A percentile compares a stretch with the other conserved stretches of the same genome.
Conservation (phyloP, 2,113 vertebrate species). For the Arizona elegans region DNA sequence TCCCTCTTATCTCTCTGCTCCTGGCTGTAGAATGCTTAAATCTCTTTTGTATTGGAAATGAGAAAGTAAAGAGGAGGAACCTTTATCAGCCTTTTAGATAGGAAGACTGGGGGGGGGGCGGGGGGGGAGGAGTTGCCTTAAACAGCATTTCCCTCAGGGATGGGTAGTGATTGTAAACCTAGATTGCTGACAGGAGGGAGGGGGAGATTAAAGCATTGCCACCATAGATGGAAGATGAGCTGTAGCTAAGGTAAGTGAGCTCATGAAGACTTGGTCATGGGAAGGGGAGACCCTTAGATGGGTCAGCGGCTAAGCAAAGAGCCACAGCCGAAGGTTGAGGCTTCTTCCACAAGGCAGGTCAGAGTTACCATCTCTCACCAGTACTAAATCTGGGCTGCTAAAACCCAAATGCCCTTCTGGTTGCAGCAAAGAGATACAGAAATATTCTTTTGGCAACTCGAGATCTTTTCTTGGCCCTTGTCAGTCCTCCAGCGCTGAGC, state of each 20-base stretch:
- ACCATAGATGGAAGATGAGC: background rate
- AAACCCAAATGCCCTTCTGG: background rate
- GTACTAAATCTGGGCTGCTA: background rate
- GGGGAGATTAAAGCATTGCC: background rate
- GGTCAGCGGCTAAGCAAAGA: background rate
- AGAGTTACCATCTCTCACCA: background rate
- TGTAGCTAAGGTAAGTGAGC: background rate
- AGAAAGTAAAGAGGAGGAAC: background rate
- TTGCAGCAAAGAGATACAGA: background rate
- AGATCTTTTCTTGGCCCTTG: background rate
- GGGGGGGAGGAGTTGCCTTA: no score
- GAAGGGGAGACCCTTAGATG: background rate
- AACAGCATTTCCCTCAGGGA: background rate
- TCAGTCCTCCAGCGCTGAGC: background rate
- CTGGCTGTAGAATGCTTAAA: background rate
- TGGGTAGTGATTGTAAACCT: background rate
- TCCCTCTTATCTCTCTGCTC: background rate
- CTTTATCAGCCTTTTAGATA: background rate
- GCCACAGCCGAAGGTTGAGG: background rate
- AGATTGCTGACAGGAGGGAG: no score
- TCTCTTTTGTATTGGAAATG: conserved; percentile 25
- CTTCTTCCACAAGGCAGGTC: background rate
- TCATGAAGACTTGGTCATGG: background rate
- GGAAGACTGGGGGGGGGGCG: background rate
- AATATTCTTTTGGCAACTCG: background rate